These are phyloP conservation scores for Apamea sordens DNA, from an alignment of 2,888 invertebrate genomes.

Conservation along the genomic window DNA sequence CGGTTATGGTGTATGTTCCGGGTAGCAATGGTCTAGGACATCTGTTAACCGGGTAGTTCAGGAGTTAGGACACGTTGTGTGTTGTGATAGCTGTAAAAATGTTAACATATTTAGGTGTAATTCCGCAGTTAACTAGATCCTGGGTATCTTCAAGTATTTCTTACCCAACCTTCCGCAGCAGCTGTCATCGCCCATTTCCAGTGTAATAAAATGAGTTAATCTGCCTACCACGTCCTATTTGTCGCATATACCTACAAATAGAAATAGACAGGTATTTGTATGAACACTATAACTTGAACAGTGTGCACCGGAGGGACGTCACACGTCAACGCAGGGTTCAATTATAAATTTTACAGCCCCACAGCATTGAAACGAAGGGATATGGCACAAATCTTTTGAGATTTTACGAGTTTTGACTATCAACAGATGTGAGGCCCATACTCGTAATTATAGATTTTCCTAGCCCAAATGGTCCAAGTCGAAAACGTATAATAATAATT, in stretches of 20 bases:
- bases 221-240: not conserved
- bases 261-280: not conserved
- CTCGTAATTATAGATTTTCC: not conserved
- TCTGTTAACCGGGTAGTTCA: not conserved
- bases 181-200: not conserved
- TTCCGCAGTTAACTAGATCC: no score
- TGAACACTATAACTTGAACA: not conserved
- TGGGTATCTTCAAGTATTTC: not conserved
- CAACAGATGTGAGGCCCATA: not conserved
- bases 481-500: not conserved
- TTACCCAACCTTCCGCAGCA: not conserved
- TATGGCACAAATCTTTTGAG: not conserved
- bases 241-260: not conserved
- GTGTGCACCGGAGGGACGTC: not conserved
- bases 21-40: not conserved
- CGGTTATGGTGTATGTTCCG: constrained; percentile 11
- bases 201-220: not conserved
- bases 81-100: no score
- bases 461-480: no score
- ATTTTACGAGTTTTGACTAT: no score
- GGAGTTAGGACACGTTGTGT: no score
- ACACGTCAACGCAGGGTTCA: constrained; percentile 14
- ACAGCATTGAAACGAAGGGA: constrained; percentile 3
- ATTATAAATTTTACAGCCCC: not conserved
- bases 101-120: no score